These are phyloP conservation scores for Gallinago nigripennis DNA, from an alignment of 2,797 vertebrate species.

Conservation along the genomic window DNA sequence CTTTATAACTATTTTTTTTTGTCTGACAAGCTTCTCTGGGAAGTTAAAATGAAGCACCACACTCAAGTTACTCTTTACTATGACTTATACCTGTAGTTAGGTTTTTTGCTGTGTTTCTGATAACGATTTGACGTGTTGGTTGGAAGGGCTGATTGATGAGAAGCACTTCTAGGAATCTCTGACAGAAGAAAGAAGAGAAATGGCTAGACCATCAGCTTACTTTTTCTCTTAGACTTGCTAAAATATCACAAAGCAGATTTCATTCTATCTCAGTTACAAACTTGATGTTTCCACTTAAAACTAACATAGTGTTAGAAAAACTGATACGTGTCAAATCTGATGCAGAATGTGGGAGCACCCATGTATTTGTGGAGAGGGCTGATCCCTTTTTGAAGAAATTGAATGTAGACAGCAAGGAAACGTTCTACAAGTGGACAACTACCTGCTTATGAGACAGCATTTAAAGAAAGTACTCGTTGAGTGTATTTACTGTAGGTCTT, in stretches of 20 bases:
- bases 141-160: neutral
- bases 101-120: neutral
- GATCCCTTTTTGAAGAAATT: neutral
- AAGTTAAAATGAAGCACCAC: neutral
- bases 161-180: neutral
- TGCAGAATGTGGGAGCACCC: neutral
- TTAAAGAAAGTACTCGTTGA: neutral
- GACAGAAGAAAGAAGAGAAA: neutral
- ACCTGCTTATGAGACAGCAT: neutral
- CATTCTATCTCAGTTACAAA: neutral
- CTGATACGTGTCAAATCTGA: neutral
- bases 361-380: neutral
- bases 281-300: neutral
- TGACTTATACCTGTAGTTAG: neutral
- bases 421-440: neutral
- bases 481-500: neutral
- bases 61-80: neutral
- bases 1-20: neutral
- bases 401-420: neutral
- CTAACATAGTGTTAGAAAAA: neutral
- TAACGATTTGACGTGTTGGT: neutral
- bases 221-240: neutral
- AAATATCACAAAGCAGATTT: neutral
- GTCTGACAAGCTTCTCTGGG: neutral
- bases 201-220: neutral